Base-by-base conservation (phyloP, 2,797 vertebrate species). In the Tokudaia muenninki region DNA sequence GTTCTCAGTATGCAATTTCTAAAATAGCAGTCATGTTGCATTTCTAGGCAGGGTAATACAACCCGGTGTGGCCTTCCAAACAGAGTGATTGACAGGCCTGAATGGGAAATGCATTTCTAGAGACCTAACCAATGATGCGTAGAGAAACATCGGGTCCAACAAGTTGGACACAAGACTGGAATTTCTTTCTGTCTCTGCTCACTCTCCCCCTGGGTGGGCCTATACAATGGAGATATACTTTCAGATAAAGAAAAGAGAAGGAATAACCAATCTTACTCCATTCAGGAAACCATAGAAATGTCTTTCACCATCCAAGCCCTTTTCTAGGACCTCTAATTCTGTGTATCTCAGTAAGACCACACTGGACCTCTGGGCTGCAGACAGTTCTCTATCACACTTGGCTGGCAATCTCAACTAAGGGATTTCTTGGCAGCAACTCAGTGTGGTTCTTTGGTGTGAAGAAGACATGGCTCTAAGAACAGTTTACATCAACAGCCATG, bases 1-100 rank as follows among this genome's bases (percentile, higher is more conserved):
- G 78, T 83, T 74, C 19, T 59, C 65, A 78, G 41, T 37, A 61
- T 3, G 26, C 13, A 11, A 0, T 80, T 61, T 78, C 3, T 55
- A 47, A 13, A 0, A 22, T 8, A 61, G 1, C 2, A 52, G 59
- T 6, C 1, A 0, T 1, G 3, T 0, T 26, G 26, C 10, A 4
- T 24, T 61, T 91, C 67, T 61, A 61, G 77, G 70, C 16, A 31
- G 44, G 17, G 6, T n/a, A 5, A 13, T 4, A 3, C n/a, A 44
- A 26, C 13, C 19, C 22, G 2, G 4, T 0, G 1, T 4, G 16
- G 10, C 81, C 4, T 16, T 57, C 6, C 13, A 78, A 3, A 21
- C n/a, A 16, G 13, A 31, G 29, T 3, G 24, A 59, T 0, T 16
- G 52, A 65, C 72, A 44, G 11, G 6, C 8, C 1, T 47, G 92